These are phyloP conservation scores for Cerastis rubricosa DNA, from an alignment of 2,888 invertebrate genomes.

Conservation along the genomic window DNA sequence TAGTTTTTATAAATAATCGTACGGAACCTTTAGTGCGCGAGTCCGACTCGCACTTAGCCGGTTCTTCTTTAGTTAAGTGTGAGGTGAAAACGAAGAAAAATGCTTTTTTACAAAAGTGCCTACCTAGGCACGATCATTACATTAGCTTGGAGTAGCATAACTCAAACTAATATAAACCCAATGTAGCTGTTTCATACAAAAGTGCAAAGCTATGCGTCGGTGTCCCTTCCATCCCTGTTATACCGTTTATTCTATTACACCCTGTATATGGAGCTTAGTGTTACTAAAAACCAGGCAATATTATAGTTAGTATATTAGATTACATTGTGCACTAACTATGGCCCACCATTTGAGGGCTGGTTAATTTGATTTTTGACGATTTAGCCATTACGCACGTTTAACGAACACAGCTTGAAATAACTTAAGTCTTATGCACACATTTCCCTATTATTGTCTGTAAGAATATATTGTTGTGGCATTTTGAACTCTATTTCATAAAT, in stretches of 20 bases:
- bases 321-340: constrained; percentile 52
- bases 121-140: too few species aligned
- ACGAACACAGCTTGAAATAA: constrained; percentile 44
- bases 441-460: constrained; percentile 1
- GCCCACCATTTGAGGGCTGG: constrained; percentile 7
- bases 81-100: too few species aligned
- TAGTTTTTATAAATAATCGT: too few species aligned
- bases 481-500: constrained; percentile 10
- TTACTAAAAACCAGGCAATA: neutral
- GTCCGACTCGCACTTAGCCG: too few species aligned
- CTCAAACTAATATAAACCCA: too few species aligned
- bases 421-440: constrained; percentile 44
- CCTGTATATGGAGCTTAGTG: neutral
- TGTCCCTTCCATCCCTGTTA: too few species aligned
- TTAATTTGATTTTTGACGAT: neutral
- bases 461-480: constrained; percentile 9
- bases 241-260: neutral
- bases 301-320: constrained; percentile 41
- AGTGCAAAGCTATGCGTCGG: too few species aligned
- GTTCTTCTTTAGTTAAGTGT: too few species aligned
- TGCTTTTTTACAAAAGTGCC: too few species aligned
- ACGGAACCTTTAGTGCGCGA: too few species aligned
- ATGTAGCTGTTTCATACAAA: too few species aligned
- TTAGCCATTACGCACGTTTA: constrained; percentile 4
- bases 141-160: too few species aligned